These are phyloP conservation scores for Chalcosyrphus nemorum DNA, from an alignment of 2,888 invertebrate species.

Conservation along the genomic window DNA sequence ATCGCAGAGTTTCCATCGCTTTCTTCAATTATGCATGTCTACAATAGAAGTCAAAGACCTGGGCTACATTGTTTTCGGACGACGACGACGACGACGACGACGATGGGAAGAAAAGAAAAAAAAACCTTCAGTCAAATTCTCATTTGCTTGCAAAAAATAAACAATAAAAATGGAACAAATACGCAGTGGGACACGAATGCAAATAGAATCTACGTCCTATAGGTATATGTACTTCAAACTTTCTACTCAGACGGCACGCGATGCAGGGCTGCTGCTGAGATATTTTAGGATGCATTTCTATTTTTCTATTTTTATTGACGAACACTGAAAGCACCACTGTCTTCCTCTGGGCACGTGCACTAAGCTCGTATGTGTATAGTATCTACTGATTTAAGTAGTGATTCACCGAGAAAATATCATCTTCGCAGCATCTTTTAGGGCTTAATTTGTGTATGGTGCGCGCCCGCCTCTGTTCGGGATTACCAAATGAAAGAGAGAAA, in stretches of 20 bases:
- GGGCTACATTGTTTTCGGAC: background rate
- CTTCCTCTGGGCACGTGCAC: constrained; percentile 27
- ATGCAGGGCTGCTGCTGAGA: constrained; percentile 12
- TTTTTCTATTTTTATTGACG: constrained; percentile 59
- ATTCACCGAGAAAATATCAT: constrained; percentile 57
- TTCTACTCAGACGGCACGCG: constrained; percentile 31
- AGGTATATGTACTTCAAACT: constrained; percentile 8
- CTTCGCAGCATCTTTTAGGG: constrained; percentile 38
- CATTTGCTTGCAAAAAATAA: background rate
- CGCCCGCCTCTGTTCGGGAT: constrained; percentile 28
- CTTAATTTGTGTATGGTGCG: constrained; percentile 41
- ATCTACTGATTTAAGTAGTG: constrained; percentile 42
- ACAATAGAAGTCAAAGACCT: constrained; percentile 31
- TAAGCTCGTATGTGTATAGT: background rate
- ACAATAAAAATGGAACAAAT: background rate
- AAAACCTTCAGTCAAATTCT: background rate
- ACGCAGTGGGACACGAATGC: constrained; percentile 9
- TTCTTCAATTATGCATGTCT: background rate
- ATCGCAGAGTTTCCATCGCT: background rate
- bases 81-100: too few relatives aligned
- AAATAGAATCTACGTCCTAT: background rate
- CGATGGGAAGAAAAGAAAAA: too few relatives aligned
- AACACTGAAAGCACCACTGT: constrained; percentile 15
- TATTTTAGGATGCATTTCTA: constrained; percentile 66
- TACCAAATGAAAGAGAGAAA: constrained; percentile 28